phyloP scores from a whole-genome alignment of 2,113 vertebrate species.

The Agelaius phoeniceus region DNA sequence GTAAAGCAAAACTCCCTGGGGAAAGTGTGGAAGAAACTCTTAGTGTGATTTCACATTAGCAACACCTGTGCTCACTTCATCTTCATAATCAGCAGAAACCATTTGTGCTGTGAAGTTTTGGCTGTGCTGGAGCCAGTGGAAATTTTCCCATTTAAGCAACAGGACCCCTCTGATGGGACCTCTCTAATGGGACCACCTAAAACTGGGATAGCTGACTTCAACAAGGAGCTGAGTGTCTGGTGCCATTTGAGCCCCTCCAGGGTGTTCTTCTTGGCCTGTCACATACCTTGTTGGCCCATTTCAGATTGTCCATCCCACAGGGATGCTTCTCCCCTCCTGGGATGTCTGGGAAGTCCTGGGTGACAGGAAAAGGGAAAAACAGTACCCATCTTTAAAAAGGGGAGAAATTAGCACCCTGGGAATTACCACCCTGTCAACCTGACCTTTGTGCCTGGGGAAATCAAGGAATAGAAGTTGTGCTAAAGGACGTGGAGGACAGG shows the following conservation, averaged over 20 bases:
- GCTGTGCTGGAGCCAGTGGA: background rate
- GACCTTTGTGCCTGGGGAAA: background rate
- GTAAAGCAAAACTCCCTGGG: background rate
- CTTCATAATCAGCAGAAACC: background rate
- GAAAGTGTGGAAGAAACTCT: background rate
- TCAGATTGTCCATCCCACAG: background rate
- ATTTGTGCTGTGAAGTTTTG: background rate
- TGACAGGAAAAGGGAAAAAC: background rate
- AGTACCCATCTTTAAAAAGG: background rate
- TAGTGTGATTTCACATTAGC: background rate
- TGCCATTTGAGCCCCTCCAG: background rate
- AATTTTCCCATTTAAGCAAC: background rate
- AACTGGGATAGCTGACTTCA: background rate
- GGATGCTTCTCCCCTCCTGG: background rate
- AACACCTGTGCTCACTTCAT: background rate
- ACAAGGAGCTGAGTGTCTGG: background rate
- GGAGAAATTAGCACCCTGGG: background rate
- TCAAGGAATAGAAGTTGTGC: background rate
- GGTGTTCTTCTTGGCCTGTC: background rate
- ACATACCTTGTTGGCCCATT: accelerated
- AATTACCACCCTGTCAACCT: background rate
- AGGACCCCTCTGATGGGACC: accelerated
- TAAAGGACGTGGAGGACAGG: background rate
- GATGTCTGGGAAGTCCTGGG: background rate
- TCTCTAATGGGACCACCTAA: background rate